A percentile compares a stretch with the other conserved stretches of the same genome.
Conservation (phyloP, 2,797 vertebrate species). For the Lerista edwardsae region DNA sequence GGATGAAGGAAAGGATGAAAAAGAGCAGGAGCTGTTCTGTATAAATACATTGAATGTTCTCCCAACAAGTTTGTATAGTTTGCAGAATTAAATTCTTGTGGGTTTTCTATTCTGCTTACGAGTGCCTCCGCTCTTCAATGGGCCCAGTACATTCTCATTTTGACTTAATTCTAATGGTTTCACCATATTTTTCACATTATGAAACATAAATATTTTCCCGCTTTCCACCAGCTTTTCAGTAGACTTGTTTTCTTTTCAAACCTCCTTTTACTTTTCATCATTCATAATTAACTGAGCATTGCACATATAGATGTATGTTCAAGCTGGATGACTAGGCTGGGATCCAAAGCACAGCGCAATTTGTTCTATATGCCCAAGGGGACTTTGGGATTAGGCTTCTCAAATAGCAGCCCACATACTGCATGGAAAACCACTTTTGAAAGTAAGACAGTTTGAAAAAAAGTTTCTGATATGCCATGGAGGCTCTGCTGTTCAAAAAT, state of each 20-base stretch:
- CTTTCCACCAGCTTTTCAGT: background rate
- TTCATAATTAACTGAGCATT: background rate
- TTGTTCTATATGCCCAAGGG: no score
- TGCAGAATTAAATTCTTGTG: slow-evolving; percentile 11
- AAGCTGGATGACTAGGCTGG: background rate
- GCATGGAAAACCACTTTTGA: no score
- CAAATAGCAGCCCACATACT: no score
- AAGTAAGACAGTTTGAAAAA: no score
- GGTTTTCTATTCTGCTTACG: slow-evolving; percentile 1
- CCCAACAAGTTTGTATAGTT: slow-evolving; percentile 18
- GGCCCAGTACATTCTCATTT: background rate
- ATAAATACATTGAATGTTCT: background rate
- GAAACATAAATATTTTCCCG: background rate
- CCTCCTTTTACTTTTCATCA: background rate
- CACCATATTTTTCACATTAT: background rate
- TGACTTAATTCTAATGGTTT: slow-evolving; percentile 5
- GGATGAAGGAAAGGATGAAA: slow-evolving; percentile 7
- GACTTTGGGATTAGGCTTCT: no score
- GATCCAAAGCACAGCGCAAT: no score
- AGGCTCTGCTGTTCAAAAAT: no score
- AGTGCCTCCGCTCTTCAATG: background rate
- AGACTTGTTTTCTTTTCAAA: slow-evolving; percentile 1
- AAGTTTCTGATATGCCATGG: no score
- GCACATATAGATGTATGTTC: background rate
- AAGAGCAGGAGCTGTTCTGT: slow-evolving; percentile 10